A percentile compares a stretch with the other conserved stretches of the same genome.
Evolutionary conservation across 2,888 invertebrate species (phyloP).

Genomic region (Beris chalybata): DNA sequence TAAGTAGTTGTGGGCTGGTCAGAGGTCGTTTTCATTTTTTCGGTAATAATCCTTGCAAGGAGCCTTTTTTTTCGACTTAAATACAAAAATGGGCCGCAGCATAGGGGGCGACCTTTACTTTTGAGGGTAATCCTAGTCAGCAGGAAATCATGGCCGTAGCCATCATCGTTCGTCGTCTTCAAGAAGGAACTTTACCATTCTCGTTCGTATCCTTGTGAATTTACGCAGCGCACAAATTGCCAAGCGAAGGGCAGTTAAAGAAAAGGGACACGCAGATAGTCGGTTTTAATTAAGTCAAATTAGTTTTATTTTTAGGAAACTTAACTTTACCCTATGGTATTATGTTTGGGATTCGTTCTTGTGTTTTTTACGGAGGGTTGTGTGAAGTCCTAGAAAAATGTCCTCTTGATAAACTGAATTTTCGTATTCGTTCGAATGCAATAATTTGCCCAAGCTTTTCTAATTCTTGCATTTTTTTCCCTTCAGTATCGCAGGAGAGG

Average conservation of each 20-base stretch:
- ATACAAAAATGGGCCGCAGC: too few relatives aligned
- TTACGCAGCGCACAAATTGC: slow-evolving; percentile 5
- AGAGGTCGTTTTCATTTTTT: neutral
- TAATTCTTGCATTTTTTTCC: neutral
- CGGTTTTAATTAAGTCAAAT: slow-evolving; percentile 20
- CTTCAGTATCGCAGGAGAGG: too few relatives aligned
- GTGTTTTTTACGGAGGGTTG: too few relatives aligned
- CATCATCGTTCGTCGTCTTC: neutral
- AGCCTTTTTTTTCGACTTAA: too few relatives aligned
- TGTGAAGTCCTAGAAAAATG: too few relatives aligned
- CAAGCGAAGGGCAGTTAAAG: too few relatives aligned
- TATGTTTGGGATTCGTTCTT: neutral
- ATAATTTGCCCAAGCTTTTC: neutral
- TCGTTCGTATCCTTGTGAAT: neutral
- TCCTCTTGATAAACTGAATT: too few relatives aligned
- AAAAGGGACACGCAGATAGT: slow-evolving; percentile 8
- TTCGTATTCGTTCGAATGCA: neutral
- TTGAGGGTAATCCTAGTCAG: neutral
- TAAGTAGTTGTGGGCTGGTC: neutral
- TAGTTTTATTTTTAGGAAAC: slow-evolving; percentile 11
- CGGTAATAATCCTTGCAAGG: too few relatives aligned
- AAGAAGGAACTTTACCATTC: neutral
- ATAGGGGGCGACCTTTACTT: neutral
- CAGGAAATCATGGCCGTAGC: neutral
- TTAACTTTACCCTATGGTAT: too few relatives aligned